Conservation (phyloP, 2,797 vertebrate species). For the Lateolabrax maculatus region DNA sequence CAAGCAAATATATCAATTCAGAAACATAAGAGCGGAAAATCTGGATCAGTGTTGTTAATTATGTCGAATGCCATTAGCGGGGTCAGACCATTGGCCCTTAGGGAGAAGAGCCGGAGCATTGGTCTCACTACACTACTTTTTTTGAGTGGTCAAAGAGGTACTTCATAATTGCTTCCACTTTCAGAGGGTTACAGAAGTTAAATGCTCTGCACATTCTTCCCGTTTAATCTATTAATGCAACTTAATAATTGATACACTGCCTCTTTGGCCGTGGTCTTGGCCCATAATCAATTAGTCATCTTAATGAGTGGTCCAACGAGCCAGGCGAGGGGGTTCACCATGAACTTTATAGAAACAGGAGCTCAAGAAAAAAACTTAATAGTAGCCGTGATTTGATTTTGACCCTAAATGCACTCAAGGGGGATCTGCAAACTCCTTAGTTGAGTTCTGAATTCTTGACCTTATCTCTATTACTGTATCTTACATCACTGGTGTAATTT, state of each 20-base stretch:
- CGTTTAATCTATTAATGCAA: constrained; percentile 83
- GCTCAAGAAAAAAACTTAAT: constrained; percentile 47
- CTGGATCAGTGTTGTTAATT: constrained; percentile 55
- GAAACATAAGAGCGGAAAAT: constrained; percentile 27
- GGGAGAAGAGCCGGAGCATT: constrained; percentile 2
- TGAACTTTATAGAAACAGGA: constrained; percentile 49
- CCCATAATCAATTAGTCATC: constrained; percentile 80
- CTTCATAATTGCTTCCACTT: constrained; percentile 79
- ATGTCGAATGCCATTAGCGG: constrained; percentile 41
- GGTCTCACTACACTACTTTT: constrained; percentile 25
- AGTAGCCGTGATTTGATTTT: constrained; percentile 24
- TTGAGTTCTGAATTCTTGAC: constrained; percentile 1
- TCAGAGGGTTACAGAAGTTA: constrained; percentile 76
- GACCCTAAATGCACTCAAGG: constrained; percentile 10
- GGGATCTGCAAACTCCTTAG: constrained; percentile 7
- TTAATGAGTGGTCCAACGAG: constrained; percentile 71
- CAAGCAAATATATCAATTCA: constrained; percentile 52
- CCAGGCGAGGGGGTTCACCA: constrained; percentile 37
- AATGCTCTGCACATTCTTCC: constrained; percentile 77
- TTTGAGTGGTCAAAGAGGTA: constrained; percentile 63
- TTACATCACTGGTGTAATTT: background rate
- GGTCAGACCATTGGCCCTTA: constrained; percentile 39
- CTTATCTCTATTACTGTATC: background rate
- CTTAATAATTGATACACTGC: constrained; percentile 84
- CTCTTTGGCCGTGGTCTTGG: constrained; percentile 69